Evolutionary conservation across 35 echinoderm and acorn worm genomes (phyloP).

Genomic region (Anneissia japonica): DNA sequence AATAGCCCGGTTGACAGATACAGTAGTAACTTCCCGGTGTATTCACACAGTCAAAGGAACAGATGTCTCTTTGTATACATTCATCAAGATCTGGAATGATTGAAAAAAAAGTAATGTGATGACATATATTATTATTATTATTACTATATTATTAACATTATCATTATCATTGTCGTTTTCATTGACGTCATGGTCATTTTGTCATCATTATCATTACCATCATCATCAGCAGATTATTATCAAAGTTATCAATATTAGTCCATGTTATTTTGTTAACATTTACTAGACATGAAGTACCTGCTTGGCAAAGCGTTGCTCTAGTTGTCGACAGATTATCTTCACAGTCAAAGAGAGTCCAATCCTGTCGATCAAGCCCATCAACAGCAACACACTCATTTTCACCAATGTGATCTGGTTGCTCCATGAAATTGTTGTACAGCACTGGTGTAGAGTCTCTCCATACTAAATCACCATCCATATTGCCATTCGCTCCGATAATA

Average conservation of each 20-base stretch:
- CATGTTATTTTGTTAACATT: no score
- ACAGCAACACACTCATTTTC: not conserved
- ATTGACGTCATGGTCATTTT: no score
- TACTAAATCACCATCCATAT: not conserved
- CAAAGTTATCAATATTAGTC: no score
- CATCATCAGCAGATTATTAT: no score
- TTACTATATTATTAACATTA: no score
- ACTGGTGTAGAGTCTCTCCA: not conserved
- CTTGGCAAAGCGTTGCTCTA: not conserved
- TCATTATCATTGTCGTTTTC: no score
- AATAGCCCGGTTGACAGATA: not conserved
- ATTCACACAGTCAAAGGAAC: not conserved
- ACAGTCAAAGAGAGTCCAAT: not conserved
- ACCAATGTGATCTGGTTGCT: not conserved
- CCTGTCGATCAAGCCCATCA: not conserved
- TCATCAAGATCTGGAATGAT: not conserved
- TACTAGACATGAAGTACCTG: no score
- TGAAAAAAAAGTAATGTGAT: no score
- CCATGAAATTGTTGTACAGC: not conserved
- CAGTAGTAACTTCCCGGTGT: not conserved
- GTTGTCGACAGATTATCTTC: not conserved
- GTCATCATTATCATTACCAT: no score
- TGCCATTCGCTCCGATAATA: not conserved
- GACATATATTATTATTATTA: no score
- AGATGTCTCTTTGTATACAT: not conserved